These are phyloP conservation scores for Pentamera pediparva DNA, from an alignment of 53 echinoderm and acorn worm genomes.

Conservation along the genomic window DNA sequence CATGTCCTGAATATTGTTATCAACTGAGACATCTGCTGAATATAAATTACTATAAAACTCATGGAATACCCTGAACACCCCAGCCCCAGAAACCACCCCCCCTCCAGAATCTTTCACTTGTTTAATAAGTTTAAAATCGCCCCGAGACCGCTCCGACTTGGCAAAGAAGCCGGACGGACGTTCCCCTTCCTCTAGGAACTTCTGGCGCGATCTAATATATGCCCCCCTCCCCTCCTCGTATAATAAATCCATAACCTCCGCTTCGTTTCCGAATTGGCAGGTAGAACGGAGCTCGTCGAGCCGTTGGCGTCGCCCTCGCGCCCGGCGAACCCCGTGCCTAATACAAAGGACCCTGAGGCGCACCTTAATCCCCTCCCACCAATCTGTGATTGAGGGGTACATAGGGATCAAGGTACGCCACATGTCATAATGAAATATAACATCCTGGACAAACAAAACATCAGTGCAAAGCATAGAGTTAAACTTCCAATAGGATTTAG, in stretches of 20 bases:
- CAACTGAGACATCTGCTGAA: neutral
- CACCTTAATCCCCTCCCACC: conserved; percentile 51
- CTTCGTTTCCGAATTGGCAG: neutral
- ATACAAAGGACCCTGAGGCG: conserved; percentile 26
- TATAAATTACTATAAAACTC: conserved; percentile 1
- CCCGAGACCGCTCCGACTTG: conserved; percentile 1
- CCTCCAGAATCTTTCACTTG: neutral
- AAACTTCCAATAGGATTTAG: conserved; percentile 44
- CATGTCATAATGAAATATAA: neutral
- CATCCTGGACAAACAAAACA: conserved; percentile 21
- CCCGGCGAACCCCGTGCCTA: conserved; percentile 18
- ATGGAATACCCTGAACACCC: neutral
- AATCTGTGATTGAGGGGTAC: conserved; percentile 7
- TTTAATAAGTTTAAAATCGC: neutral
- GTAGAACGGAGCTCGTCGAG: neutral
- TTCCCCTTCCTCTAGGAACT: conserved; percentile 34
- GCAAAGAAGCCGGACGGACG: conserved; percentile 14
- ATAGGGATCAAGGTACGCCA: conserved; percentile 48
- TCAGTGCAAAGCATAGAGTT: conserved; percentile 32
- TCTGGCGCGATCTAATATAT: conserved; percentile 12
- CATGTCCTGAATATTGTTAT: neutral
- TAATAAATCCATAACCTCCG: neutral
- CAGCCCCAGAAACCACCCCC: neutral
- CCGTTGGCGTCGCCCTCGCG: neutral
- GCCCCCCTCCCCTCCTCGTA: conserved; percentile 5